phyloP scores from a whole-genome alignment of 2,113 vertebrate species.

The Callionymus lyra region DNA sequence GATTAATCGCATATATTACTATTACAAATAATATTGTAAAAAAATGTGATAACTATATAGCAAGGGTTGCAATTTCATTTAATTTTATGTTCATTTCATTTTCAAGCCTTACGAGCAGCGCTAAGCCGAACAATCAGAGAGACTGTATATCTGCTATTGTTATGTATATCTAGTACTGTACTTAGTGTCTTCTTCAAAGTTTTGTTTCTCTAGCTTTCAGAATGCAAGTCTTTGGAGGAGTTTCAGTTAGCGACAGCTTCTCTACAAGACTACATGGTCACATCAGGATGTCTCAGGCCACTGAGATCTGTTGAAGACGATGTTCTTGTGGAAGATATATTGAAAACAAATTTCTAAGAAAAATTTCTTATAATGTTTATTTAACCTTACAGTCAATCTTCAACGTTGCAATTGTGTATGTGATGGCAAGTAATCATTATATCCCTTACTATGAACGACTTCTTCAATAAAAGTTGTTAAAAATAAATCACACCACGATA shows the following conservation, averaged over 20 bases:
- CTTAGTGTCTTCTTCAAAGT: neutral
- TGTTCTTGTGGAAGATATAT: neutral
- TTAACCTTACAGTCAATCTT: neutral
- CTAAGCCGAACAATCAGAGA: neutral
- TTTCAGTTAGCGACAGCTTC: neutral
- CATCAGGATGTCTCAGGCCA: neutral
- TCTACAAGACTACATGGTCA: slow-evolving; percentile 1
- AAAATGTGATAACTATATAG: neutral
- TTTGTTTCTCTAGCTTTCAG: neutral
- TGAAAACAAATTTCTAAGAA: neutral
- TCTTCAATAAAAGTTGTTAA: neutral
- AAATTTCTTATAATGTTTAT: neutral
- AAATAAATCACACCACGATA: neutral
- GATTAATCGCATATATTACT: no score
- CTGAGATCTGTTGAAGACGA: neutral
- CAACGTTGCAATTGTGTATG: neutral
- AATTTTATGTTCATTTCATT: no score
- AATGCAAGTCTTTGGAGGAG: neutral
- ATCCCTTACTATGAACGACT: neutral
- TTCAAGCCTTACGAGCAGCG: neutral
- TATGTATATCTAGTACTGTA: neutral
- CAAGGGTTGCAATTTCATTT: neutral
- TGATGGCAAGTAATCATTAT: neutral
- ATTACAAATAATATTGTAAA: neutral
- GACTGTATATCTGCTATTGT: neutral